phyloP scores from a whole-genome alignment of 1,140 invertebrate genomes.

The Centruroides vittatus region DNA sequence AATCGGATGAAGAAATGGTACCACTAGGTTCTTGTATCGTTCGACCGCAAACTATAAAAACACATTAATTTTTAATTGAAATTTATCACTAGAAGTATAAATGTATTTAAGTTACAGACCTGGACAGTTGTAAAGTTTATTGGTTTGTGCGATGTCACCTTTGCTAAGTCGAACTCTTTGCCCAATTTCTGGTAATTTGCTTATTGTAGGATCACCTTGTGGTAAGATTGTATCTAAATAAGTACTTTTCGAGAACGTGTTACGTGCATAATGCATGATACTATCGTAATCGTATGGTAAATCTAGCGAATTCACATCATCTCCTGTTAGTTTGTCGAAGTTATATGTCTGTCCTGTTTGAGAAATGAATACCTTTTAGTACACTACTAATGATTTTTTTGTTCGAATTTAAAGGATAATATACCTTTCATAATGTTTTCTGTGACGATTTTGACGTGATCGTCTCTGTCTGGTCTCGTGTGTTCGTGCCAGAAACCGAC shows the following conservation, averaged over 20 bases:
- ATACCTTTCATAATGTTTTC: slow-evolving; percentile 93
- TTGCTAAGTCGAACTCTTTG: slow-evolving; percentile 78
- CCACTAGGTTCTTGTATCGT: slow-evolving; percentile 83
- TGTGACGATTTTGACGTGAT: slow-evolving; percentile 56
- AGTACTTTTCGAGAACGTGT: slow-evolving; percentile 92
- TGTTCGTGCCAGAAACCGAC: slow-evolving; percentile 80
- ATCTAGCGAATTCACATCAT: slow-evolving; percentile 91
- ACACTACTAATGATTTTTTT: neutral
- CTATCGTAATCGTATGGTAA: slow-evolving; percentile 91
- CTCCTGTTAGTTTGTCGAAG: slow-evolving; percentile 88
- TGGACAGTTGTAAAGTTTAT: slow-evolving; percentile 86
- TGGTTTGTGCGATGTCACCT: slow-evolving; percentile 92
- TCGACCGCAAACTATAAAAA: slow-evolving; percentile 64
- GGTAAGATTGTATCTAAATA: slow-evolving; percentile 92
- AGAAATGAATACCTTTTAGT: neutral
- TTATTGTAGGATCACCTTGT: slow-evolving; percentile 43
- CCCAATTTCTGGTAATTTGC: slow-evolving; percentile 74
- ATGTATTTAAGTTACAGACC: slow-evolving; percentile 34
- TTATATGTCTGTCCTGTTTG: slow-evolving; percentile 90
- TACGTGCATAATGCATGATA: slow-evolving; percentile 97
- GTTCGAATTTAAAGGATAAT: slow-evolving; percentile 15
- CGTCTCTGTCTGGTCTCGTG: slow-evolving; percentile 88
- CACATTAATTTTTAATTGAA: too few relatives aligned
- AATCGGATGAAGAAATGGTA: neutral
- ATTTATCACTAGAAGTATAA: too few relatives aligned